Base-by-base conservation (phyloP, 2,113 vertebrate genomes). In the Arvicanthis niloticus region DNA sequence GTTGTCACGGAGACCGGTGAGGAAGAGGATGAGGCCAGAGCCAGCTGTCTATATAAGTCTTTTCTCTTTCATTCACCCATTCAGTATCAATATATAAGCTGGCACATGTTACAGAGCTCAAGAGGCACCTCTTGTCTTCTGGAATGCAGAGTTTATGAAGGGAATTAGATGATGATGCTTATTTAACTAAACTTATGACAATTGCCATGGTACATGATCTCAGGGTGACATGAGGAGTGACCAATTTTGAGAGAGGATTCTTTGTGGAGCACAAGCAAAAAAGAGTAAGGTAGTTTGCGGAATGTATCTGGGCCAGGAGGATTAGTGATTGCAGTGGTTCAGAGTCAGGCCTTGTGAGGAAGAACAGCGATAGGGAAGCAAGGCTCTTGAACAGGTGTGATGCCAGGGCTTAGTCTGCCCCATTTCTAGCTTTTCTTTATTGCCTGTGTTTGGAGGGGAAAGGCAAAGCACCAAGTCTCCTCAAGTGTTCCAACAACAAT, bases 321-420 rank as follows among this genome's bases (percentile, higher is more conserved):
- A 62, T 34, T 12, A 37, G 24, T 17, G 17, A 11, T 45, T 40
- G 56, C 19, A 16, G 62, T 73, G 31, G 10, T 87, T 93, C 45
- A 72, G 89, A 56, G 21, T 13, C 0, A 10, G 22, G 45, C 42
- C 26, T 7, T 1, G 0, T 12, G 13, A 12, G 29, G 37, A 42
- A 17, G 34, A 26, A 5, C 26, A 89, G 37, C 16, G 7, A 22
- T 45, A 22, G 17, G 4, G 62, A 94, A 12, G 34, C 1, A 5
- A 0, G 13, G 24, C 12, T 45, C 10, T 3, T 4, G 40, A 31
- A 13, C 9, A 34, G 3, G 24, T 12, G 0, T 7, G 42, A 58
- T 16, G 2, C 19, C 42, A 60, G 9, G 31, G 5, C 7, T 6
- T 11, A 31, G 13, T 7, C 19, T 3, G 1, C 21, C 9, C 9